Evolutionary conservation across 1,140 invertebrate genomes (phyloP).

Genomic region (Linepithema humile): DNA sequence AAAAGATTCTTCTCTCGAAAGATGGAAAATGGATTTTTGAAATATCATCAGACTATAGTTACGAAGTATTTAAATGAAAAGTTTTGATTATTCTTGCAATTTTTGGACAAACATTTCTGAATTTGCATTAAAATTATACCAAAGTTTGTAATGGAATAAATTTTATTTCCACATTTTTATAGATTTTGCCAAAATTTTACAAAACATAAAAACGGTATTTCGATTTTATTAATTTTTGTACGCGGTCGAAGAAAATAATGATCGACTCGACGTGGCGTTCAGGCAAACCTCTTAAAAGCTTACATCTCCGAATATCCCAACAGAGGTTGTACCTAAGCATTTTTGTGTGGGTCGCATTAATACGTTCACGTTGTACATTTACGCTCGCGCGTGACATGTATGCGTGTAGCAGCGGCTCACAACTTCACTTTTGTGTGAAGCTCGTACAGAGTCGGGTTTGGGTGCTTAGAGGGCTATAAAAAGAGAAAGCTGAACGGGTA

Average conservation of each 20-base stretch:
- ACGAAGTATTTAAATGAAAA: background rate
- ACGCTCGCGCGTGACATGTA: background rate
- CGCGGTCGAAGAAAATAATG: background rate
- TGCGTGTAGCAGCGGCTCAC: slow-evolving; percentile 32
- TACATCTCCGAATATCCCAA: slow-evolving; percentile 12
- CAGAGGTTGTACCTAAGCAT: slow-evolving; percentile 26
- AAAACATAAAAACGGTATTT: background rate
- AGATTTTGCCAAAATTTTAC: too few relatives aligned
- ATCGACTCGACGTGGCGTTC: background rate
- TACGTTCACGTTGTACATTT: slow-evolving; percentile 3
- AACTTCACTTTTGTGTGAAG: slow-evolving; percentile 21
- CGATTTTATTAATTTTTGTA: background rate
- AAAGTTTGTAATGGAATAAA: too few relatives aligned
- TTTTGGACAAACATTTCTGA: background rate
- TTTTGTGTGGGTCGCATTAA: slow-evolving; percentile 25
- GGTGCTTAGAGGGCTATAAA: slow-evolving; percentile 74
- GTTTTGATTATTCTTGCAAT: background rate
- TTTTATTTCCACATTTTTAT: too few relatives aligned
- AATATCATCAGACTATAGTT: background rate
- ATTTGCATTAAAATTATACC: background rate
- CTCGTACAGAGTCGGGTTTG: slow-evolving; percentile 57
- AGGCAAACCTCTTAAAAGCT: slow-evolving; percentile 1
- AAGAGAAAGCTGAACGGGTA: slow-evolving; percentile 72
- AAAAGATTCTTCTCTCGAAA: background rate
- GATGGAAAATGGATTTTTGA: background rate